Percentiles rank a stretch among this genome's conserved stretches.
phyloP scores from a whole-genome alignment of 1,140 invertebrate genomes.

The Phymorhynchus buccinoides region DNA sequence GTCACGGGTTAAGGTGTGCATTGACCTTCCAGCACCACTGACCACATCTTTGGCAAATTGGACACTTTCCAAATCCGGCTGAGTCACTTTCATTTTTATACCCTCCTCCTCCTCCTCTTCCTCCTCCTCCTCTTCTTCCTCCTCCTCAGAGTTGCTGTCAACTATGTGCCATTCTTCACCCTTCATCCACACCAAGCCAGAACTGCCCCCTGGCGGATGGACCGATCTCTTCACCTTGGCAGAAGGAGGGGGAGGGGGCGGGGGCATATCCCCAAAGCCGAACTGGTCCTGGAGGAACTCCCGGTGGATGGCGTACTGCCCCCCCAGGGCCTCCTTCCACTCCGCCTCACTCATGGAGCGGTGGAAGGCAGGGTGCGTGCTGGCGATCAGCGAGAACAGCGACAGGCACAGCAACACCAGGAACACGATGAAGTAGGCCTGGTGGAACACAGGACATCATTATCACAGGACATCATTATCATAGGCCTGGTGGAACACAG shows the following conservation, averaged over 20 bases:
- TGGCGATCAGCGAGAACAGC: conserved; percentile 29
- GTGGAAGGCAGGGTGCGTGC: conserved; percentile 17
- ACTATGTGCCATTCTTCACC: no score
- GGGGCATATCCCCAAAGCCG: not conserved
- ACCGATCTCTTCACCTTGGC: not conserved
- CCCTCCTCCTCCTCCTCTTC: not conserved
- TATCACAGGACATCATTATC: no score
- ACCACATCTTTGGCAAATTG: no score
- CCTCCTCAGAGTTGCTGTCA: no score
- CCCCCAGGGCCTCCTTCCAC: conserved; percentile 21
- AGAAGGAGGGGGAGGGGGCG: not conserved
- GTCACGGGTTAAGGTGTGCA: no score
- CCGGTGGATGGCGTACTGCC: not conserved
- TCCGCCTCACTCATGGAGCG: not conserved
- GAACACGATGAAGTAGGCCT: conserved; percentile 5
- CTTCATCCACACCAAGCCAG: not conserved
- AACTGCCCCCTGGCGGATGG: not conserved
- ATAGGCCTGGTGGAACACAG: no score
- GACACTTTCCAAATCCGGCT: no score
- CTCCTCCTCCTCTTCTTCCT: no score
- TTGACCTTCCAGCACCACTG: no score
- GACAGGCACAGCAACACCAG: not conserved
- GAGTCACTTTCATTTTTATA: no score
- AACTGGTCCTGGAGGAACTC: not conserved
- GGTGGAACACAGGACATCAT: not conserved